phyloP scores from a whole-genome alignment of 2,888 invertebrate genomes.

The Coelogynopora nodosa region DNA sequence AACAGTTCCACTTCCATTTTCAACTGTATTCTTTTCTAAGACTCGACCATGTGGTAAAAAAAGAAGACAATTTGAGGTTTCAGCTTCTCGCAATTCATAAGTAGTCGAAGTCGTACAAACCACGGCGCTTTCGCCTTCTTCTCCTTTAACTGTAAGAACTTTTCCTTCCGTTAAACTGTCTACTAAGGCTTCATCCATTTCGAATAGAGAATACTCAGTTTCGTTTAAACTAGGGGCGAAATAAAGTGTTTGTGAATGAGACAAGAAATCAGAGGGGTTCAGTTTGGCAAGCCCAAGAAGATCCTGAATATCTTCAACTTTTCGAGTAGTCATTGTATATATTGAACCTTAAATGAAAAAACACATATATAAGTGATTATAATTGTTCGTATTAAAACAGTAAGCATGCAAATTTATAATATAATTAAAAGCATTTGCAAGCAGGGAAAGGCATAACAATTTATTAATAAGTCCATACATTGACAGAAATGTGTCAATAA shows the following conservation, averaged over 20 bases:
- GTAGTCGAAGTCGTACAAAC: conserved; percentile 1
- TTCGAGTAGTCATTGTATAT: background rate
- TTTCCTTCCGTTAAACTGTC: background rate
- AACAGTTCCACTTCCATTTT: background rate
- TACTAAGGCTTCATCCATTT: background rate
- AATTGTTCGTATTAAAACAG: too few relatives aligned
- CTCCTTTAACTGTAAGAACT: background rate
- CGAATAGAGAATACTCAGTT: background rate
- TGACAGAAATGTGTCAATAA: too few relatives aligned
- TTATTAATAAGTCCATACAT: too few relatives aligned
- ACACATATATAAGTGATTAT: too few relatives aligned
- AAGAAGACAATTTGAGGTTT: conserved; percentile 19
- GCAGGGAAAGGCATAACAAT: too few relatives aligned
- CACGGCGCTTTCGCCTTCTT: background rate
- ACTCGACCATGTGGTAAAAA: background rate
- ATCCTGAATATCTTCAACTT: background rate
- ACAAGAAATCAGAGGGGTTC: background rate
- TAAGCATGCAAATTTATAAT: too few relatives aligned
- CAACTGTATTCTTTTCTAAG: background rate
- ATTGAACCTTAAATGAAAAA: too few relatives aligned
- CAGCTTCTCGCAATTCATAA: conserved; percentile 15
- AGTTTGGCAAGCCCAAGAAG: conserved; percentile 28
- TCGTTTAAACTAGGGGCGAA: background rate
- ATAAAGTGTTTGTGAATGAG: background rate
- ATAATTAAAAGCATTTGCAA: too few relatives aligned